A percentile compares a stretch with the other conserved stretches of the same genome.
Conservation (phyloP, 2,113 vertebrate genomes). For the Apeltes quadracus region DNA sequence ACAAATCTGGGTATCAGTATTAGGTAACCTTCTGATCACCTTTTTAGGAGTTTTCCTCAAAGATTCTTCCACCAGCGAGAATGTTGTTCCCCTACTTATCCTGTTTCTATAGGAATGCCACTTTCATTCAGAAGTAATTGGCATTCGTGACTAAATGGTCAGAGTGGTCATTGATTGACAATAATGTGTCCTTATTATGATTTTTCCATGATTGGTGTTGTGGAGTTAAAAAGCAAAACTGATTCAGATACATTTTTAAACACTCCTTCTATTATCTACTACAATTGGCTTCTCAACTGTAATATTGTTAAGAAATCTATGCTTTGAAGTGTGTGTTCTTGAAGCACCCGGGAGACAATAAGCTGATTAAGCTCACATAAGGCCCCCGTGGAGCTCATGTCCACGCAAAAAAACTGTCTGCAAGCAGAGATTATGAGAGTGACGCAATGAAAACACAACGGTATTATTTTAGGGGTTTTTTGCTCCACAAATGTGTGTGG, state of each 20-base stretch:
- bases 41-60: not conserved
- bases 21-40: not conserved
- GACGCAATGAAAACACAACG: not conserved
- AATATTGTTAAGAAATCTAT: conserved; percentile 24
- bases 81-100: not conserved
- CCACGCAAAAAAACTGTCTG: conserved; percentile 11
- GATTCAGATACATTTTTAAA: not conserved
- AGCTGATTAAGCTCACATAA: conserved; percentile 74
- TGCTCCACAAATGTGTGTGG: not conserved
- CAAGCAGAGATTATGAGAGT: not conserved
- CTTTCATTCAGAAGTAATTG: conserved; percentile 14
- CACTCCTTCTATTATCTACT: not conserved
- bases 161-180: not conserved
- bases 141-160: not conserved
- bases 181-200: not conserved
- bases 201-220: not conserved
- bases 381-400: conserved; percentile 37
- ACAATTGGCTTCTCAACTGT: conserved; percentile 21
- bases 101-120: conserved; percentile 32
- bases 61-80: conserved; percentile 8
- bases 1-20: not conserved
- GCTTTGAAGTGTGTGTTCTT: conserved; percentile 25
- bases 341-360: conserved; percentile 54
- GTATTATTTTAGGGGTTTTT: not conserved
- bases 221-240: not conserved